These are phyloP conservation scores for Odontesthes bonariensis DNA, from an alignment of 2,113 vertebrate genomes.

Conservation along the genomic window DNA sequence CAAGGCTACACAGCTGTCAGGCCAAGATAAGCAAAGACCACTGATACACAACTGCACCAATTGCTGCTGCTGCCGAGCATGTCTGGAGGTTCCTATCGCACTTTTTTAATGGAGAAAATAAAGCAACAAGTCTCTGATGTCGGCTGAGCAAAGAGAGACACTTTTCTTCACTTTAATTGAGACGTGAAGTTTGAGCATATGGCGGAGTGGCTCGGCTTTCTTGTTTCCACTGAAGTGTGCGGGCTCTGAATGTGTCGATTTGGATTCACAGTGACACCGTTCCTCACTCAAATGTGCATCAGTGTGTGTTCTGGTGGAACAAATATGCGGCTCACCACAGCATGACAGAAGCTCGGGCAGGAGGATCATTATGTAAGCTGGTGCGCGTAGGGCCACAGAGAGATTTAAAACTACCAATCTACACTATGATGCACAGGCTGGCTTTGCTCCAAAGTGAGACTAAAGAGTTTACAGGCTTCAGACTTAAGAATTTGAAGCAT, in stretches of 20 bases:
- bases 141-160: not conserved
- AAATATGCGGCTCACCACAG: slow-evolving; percentile 35
- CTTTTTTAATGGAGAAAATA: slow-evolving; percentile 8
- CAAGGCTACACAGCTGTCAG: slow-evolving; percentile 43
- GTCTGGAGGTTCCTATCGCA: not conserved
- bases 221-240: not conserved
- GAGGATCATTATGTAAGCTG: slow-evolving; percentile 55
- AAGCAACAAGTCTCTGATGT: not conserved
- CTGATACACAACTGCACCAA: slow-evolving; percentile 14
- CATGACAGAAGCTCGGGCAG: slow-evolving; percentile 24
- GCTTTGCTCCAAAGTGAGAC: slow-evolving; percentile 12
- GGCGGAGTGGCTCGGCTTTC: not conserved
- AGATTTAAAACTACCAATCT: slow-evolving; percentile 10
- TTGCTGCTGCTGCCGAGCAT: not conserved
- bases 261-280: slow-evolving; percentile 20
- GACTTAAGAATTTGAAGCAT: not conserved
- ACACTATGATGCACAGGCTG: slow-evolving; percentile 4
- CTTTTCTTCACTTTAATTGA: not conserved
- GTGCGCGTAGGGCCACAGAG: slow-evolving; percentile 15
- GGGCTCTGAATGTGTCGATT: not conserved
- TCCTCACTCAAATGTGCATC: slow-evolving; percentile 21
- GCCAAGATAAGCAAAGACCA: slow-evolving; percentile 41
- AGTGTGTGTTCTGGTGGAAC: slow-evolving; percentile 22
- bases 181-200: not conserved
- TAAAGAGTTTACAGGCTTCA: not conserved